A percentile compares a stretch with the other conserved stretches of the same genome.
Conservation (phyloP, 2,888 invertebrate genomes). For the Phlogophora meticulosa region DNA sequence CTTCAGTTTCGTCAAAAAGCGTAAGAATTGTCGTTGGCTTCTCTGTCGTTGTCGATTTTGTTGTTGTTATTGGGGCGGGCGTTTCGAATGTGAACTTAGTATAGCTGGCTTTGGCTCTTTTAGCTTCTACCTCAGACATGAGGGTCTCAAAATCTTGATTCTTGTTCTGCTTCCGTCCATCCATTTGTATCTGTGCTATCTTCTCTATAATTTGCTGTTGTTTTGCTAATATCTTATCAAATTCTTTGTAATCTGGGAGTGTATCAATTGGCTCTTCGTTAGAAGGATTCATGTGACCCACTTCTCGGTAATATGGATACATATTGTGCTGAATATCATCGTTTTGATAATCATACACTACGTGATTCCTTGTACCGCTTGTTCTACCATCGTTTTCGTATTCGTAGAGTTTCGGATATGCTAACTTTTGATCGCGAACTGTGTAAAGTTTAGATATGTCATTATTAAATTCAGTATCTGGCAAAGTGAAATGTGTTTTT, state of each 20-base stretch:
- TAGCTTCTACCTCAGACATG: neutral
- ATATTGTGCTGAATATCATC: neutral
- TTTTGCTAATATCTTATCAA: constrained; percentile 41
- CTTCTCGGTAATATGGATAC: constrained; percentile 9
- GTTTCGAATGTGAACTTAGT: constrained; percentile 38
- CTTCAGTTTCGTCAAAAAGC: constrained; percentile 75
- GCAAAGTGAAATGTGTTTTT: constrained; percentile 64
- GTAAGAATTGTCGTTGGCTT: constrained; percentile 66
- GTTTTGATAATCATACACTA: neutral
- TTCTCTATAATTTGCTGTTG: constrained; percentile 65
- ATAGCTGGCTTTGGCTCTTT: neutral
- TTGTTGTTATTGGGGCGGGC: neutral
- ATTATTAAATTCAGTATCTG: constrained; percentile 14
- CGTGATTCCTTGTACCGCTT: neutral
- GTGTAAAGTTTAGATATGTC: neutral
- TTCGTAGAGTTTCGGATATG: neutral
- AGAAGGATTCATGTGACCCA: constrained; percentile 2
- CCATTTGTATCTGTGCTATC: constrained; percentile 48
- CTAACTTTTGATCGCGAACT: neutral
- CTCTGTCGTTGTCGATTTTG: constrained; percentile 16
- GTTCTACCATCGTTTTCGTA: neutral
- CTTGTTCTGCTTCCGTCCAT: neutral
- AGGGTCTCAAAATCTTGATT: constrained; percentile 59
- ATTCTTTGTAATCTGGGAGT: neutral
- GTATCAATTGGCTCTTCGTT: neutral